Percentiles rank a stretch among this genome's conserved stretches.
phyloP scores from a whole-genome alignment of 2,113 vertebrate species.

The Dicrurus megarhynchus region DNA sequence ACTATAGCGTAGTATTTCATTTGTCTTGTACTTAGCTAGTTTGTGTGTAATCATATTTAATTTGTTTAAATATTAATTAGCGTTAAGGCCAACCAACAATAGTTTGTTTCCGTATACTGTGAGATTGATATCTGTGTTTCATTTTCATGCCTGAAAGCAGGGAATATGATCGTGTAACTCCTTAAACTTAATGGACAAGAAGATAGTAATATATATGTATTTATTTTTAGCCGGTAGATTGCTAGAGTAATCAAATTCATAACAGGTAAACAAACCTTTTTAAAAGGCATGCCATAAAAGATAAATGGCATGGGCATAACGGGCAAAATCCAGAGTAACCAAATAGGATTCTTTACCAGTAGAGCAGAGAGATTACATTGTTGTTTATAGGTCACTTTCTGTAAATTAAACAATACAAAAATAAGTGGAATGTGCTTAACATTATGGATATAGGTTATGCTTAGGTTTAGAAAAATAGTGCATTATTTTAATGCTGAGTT shows the following conservation, averaged over 20 bases:
- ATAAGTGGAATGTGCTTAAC: background rate
- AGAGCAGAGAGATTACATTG: background rate
- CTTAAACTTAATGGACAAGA: background rate
- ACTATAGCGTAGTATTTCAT: background rate
- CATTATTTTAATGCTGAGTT: background rate
- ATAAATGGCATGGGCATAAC: background rate
- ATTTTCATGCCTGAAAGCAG: background rate
- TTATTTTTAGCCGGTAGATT: background rate
- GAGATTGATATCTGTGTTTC: background rate
- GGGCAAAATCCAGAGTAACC: background rate
- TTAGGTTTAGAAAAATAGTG: background rate
- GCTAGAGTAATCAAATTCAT: background rate
- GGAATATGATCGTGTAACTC: background rate
- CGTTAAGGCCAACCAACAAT: background rate
- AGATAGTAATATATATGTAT: background rate
- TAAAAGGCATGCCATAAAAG: background rate
- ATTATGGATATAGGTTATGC: background rate
- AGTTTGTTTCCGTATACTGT: background rate
- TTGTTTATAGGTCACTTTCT: background rate
- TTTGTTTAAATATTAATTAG: background rate
- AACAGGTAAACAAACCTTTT: background rate
- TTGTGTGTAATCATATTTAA: background rate
- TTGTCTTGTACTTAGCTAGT: background rate
- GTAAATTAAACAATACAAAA: background rate
- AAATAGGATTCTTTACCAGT: background rate